phyloP scores from a whole-genome alignment of 2,113 vertebrate genomes.

The Epinephelus cyanopodus region DNA sequence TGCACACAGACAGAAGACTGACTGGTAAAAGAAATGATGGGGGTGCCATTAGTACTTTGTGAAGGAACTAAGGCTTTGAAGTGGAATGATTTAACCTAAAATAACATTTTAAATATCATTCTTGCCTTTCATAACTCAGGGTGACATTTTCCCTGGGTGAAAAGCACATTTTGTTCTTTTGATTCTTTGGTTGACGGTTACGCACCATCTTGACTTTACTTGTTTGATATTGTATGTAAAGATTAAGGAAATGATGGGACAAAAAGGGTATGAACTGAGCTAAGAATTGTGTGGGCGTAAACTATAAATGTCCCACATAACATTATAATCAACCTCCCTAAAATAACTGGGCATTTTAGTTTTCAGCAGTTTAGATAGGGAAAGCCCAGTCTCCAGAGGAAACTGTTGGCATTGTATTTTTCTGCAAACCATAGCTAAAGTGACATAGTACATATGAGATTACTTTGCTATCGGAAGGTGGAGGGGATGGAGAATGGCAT shows the following conservation, averaged over 20 bases:
- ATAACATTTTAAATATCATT: background rate
- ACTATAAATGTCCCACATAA: no score
- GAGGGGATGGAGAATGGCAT: no score
- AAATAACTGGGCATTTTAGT: no score
- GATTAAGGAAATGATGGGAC: background rate
- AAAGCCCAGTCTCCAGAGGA: no score
- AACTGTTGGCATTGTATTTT: no score
- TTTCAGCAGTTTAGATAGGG: no score
- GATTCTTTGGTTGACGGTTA: background rate
- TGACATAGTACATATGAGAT: no score
- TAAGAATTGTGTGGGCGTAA: no score
- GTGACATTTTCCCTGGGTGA: background rate
- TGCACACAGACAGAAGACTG: background rate
- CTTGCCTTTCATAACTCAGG: background rate
- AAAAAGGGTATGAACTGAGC: no score
- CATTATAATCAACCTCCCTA: no score
- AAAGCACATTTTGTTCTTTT: constrained; percentile 15
- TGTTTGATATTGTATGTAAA: background rate
- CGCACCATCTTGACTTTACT: background rate
- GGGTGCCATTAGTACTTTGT: background rate
- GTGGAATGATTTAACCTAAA: constrained; percentile 4
- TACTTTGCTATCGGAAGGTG: no score
- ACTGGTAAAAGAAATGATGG: background rate
- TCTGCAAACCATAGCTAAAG: no score
- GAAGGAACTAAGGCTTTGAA: background rate